Evolutionary conservation across 2,888 invertebrate genomes (phyloP).

Genomic region (Eumerus sabulonum): DNA sequence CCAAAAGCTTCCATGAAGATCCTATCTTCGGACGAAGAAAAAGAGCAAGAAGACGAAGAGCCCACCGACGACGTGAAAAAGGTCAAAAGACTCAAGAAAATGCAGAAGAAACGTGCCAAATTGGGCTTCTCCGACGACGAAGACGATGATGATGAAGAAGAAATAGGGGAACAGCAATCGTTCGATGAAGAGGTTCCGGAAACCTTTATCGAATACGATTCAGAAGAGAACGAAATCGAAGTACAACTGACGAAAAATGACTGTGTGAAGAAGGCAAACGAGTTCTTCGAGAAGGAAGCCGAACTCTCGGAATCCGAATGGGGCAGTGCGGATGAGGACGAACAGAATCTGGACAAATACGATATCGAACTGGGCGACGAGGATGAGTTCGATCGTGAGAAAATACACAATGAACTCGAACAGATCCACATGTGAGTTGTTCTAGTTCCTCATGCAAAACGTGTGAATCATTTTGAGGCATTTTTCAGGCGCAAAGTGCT

Average conservation of each 20-base stretch:
- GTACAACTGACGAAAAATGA: slow-evolving; percentile 76
- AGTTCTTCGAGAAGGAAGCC: slow-evolving; percentile 94
- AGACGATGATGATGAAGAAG: slow-evolving; percentile 49
- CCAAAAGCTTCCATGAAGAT: slow-evolving; percentile 74
- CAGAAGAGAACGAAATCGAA: slow-evolving; percentile 89
- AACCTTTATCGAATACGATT: slow-evolving; percentile 86
- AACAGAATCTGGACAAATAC: slow-evolving; percentile 87
- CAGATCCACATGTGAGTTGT: slow-evolving; percentile 89
- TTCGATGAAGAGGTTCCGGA: slow-evolving; percentile 76
- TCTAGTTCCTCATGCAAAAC: not conserved
- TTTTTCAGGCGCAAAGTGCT: slow-evolving; percentile 85
- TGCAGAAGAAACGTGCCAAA: slow-evolving; percentile 75
- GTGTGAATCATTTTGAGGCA: not conserved
- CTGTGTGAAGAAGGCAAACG: slow-evolving; percentile 80
- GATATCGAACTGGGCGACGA: slow-evolving; percentile 92
- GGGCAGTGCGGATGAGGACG: slow-evolving; percentile 94
- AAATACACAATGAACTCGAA: slow-evolving; percentile 88
- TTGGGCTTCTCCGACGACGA: slow-evolving; percentile 77
- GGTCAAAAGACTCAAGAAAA: slow-evolving; percentile 75
- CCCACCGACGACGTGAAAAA: slow-evolving; percentile 55
- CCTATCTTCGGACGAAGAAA: slow-evolving; percentile 80
- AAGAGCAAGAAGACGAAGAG: slow-evolving; percentile 42
- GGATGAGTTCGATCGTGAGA: slow-evolving; percentile 89
- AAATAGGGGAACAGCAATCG: slow-evolving; percentile 25
- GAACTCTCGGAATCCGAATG: slow-evolving; percentile 95